Conservation (phyloP, 2,888 invertebrate genomes). For the Seira musarum region DNA sequence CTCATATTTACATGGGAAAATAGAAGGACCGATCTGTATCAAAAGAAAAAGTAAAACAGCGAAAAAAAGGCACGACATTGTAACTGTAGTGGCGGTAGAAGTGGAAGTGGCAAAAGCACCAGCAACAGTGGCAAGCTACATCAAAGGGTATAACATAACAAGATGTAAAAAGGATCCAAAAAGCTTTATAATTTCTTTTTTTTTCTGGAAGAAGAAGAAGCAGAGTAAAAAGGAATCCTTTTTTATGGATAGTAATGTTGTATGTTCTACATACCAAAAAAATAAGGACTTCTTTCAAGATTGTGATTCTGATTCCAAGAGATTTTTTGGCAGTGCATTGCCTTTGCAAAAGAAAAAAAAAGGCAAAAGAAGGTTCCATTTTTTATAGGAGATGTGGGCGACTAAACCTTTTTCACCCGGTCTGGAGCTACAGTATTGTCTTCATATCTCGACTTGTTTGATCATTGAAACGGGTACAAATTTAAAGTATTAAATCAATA, state of each 20-base stretch:
- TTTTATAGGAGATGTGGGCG: conserved; percentile 8
- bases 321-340: too few species aligned
- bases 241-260: conserved; percentile 12
- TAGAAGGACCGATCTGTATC: conserved; percentile 31
- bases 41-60: conserved; percentile 8
- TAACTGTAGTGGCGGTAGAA: not conserved
- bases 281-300: too few species aligned
- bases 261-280: conserved; percentile 6
- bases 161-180: conserved; percentile 50
- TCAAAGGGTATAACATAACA: conserved; percentile 14
- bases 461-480: conserved; percentile 32
- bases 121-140: not conserved
- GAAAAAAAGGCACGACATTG: conserved; percentile 32
- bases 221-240: conserved; percentile 21
- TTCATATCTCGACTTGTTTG: conserved; percentile 35
- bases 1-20: not conserved
- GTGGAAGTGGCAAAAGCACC: not conserved
- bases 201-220: conserved; percentile 7
- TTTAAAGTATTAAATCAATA: too few species aligned
- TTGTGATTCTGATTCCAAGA: too few species aligned
- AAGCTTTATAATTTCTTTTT: conserved; percentile 48
- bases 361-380: conserved; percentile 17
- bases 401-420: conserved; percentile 9
- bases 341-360: too few species aligned
- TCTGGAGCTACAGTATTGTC: not conserved